Conservation (phyloP, 2,888 invertebrate genomes). For the Podabrus alpinus region DNA sequence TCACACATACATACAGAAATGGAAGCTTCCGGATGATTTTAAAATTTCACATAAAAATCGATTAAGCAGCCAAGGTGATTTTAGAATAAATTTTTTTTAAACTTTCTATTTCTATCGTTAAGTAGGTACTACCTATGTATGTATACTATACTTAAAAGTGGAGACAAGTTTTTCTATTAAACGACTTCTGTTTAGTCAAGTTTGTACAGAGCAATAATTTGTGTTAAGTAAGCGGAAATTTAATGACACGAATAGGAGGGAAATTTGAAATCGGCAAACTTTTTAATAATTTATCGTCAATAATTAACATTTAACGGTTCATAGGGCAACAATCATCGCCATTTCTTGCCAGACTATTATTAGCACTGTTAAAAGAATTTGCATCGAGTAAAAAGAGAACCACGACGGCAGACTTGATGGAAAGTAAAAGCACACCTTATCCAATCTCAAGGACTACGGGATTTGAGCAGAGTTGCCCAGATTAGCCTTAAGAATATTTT, state of each 20-base stretch:
- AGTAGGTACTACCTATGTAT: too few relatives aligned
- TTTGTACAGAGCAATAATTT: neutral
- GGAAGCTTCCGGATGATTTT: neutral
- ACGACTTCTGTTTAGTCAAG: neutral
- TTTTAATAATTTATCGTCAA: neutral
- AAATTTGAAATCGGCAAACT: neutral
- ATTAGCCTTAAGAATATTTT: neutral
- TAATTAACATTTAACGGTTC: neutral
- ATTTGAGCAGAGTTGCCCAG: neutral
- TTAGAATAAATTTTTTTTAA: neutral
- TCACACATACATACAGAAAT: too few relatives aligned
- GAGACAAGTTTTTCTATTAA: neutral
- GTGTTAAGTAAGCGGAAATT: neutral
- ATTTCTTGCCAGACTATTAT: neutral
- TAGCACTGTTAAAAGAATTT: neutral
- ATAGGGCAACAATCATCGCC: neutral
- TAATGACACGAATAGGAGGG: neutral
- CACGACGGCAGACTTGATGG: neutral
- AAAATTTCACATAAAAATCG: neutral
- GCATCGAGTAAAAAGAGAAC: neutral
- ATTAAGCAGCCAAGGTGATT: neutral
- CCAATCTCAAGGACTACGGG: neutral
- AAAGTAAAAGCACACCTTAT: slow-evolving; percentile 1
- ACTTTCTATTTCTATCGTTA: neutral
- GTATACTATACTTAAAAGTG: too few relatives aligned